These are phyloP conservation scores for Metacarcinus magister DNA, from an alignment of 2,888 invertebrate genomes.

Conservation along the genomic window DNA sequence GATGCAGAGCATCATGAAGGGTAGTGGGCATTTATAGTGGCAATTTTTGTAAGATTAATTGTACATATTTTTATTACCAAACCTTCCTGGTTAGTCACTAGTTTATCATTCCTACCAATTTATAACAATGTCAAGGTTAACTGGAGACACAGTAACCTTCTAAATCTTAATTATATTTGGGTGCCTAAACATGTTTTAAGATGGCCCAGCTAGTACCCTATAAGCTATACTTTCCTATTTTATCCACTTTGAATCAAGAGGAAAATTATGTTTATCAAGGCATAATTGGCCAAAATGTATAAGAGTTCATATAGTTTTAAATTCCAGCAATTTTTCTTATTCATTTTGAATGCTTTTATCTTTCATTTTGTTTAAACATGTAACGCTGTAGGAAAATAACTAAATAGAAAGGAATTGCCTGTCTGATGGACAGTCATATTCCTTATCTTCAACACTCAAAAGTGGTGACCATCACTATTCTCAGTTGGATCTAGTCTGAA, in stretches of 20 bases:
- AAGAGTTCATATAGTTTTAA: neutral
- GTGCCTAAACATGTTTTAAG: neutral
- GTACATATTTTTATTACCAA: neutral
- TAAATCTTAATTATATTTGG: neutral
- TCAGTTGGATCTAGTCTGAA: conserved; percentile 20
- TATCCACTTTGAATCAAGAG: neutral
- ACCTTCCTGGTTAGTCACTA: neutral
- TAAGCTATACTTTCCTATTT: neutral
- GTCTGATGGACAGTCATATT: neutral
- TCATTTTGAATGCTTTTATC: neutral
- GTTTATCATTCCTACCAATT: neutral
- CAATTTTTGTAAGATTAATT: neutral
- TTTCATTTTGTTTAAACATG: neutral
- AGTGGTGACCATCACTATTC: neutral
- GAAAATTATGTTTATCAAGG: neutral
- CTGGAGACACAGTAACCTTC: neutral
- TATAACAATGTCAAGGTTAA: neutral
- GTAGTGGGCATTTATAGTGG: neutral
- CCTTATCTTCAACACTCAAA: neutral
- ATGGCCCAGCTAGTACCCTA: neutral
- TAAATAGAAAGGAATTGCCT: neutral
- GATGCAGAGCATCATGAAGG: conserved; percentile 13
- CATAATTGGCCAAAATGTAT: neutral
- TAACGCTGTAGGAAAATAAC: neutral
- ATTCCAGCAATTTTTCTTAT: neutral